Conservation (phyloP, 2,797 vertebrate species). For the Acanthurus leucopareius region DNA sequence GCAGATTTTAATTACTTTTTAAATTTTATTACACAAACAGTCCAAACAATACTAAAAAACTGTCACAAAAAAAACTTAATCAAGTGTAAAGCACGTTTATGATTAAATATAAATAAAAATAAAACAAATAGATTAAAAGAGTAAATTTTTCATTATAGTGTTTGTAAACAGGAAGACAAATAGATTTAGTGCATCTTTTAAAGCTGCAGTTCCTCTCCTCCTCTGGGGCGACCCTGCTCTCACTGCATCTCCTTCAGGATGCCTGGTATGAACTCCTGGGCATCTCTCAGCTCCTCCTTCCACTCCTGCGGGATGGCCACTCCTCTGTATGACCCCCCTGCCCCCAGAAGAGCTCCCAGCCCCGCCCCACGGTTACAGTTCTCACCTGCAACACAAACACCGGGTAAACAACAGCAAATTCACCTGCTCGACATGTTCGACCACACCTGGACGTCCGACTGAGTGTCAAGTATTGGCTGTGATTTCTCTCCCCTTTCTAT, state of each 20-base stretch:
- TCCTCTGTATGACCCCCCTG: conserved; percentile 30
- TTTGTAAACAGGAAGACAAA: conserved; percentile 29
- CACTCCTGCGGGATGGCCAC: conserved; percentile 67
- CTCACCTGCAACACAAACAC: conserved; percentile 66
- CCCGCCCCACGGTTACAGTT: conserved; percentile 82
- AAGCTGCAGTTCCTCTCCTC: conserved; percentile 6
- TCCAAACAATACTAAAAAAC: not conserved
- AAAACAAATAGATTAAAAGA: not conserved
- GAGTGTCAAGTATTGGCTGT: too few species aligned
- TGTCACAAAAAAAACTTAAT: not conserved
- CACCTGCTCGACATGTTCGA: not conserved
- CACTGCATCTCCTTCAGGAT: conserved; percentile 54
- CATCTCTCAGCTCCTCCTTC: conserved; percentile 69
- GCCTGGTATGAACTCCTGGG: conserved; percentile 45
- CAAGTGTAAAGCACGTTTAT: too few species aligned
- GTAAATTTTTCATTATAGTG: too few species aligned
- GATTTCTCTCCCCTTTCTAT: too few species aligned
- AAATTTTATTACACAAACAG: too few species aligned
- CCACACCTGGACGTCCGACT: not conserved
- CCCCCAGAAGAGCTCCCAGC: conserved; percentile 79
- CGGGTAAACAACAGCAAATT: not conserved
- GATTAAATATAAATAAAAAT: not conserved
- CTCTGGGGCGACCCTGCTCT: not conserved
- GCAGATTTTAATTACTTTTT: too few species aligned
- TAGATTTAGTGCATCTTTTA: not conserved